phyloP scores from a whole-genome alignment of 2,797 vertebrate species.

The Leptoclinus maculatus region DNA sequence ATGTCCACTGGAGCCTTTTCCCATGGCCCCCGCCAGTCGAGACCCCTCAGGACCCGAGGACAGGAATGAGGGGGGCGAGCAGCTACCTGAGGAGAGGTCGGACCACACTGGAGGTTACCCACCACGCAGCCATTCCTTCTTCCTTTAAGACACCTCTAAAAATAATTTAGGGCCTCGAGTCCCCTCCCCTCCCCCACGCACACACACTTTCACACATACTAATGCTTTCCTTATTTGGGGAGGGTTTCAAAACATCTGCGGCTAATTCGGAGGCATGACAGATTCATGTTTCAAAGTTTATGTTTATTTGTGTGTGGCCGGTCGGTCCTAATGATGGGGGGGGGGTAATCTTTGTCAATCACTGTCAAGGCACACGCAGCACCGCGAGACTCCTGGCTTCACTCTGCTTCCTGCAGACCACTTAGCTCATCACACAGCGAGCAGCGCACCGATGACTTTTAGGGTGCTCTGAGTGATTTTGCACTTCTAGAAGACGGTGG shows the following conservation, averaged over 20 bases:
- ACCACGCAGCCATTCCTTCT: constrained; percentile 50
- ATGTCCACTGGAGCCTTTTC: constrained; percentile 76
- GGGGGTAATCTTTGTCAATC: constrained; percentile 66
- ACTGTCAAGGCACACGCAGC: constrained; percentile 46
- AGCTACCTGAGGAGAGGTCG: constrained; percentile 77
- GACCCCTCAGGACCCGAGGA: constrained; percentile 55
- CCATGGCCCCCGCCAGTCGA: constrained; percentile 65
- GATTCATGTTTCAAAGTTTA: constrained; percentile 60
- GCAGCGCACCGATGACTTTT: constrained; percentile 21
- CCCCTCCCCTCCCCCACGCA: constrained; percentile 1
- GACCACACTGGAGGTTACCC: constrained; percentile 63
- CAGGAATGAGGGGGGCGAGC: constrained; percentile 14
- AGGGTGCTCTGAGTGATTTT: constrained; percentile 36
- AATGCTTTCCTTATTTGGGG: constrained; percentile 67
- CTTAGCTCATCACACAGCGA: constrained; percentile 34
- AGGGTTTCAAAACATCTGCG: constrained; percentile 52
- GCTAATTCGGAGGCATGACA: constrained; percentile 67
- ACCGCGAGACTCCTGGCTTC: constrained; percentile 59
- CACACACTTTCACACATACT: constrained; percentile 47
- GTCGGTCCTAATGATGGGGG: constrained; percentile 59
- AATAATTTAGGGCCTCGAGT: constrained; percentile 42
- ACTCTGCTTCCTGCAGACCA: constrained; percentile 36
- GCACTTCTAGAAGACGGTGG: constrained; percentile 19
- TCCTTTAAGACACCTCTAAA: constrained; percentile 68
- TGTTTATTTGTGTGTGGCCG: constrained; percentile 58